A percentile compares a stretch with the other conserved stretches of the same genome.
Conservation (phyloP, 2,113 vertebrate species). For the Gnathonemus longibarbis region DNA sequence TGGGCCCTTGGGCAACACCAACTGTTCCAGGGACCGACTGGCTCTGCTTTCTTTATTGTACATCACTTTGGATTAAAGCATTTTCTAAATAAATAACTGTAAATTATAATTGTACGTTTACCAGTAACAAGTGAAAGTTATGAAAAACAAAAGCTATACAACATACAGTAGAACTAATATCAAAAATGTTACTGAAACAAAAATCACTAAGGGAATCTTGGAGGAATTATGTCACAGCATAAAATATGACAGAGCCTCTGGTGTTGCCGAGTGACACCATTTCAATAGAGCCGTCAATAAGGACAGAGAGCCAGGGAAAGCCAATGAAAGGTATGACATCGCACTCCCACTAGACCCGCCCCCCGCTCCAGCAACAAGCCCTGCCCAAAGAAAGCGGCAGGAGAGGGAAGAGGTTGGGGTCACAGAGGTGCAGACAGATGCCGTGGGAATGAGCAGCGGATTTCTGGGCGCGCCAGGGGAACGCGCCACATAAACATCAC, state of each 20-base stretch:
- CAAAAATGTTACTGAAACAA: neutral
- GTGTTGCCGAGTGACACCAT: neutral
- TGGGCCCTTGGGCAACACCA: neutral
- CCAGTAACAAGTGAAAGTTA: neutral
- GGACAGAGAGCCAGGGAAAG: neutral
- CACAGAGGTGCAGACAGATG: neutral
- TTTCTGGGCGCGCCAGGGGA: conserved; percentile 36
- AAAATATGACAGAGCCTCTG: neutral
- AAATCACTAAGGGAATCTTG: neutral
- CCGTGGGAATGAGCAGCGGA: neutral
- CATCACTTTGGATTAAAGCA: neutral
- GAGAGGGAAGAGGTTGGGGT: neutral
- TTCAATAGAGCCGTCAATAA: neutral
- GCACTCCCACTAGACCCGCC: neutral
- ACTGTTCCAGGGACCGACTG: neutral
- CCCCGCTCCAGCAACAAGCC: neutral
- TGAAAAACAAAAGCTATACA: neutral
- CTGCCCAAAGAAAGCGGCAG: neutral
- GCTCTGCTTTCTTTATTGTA: neutral
- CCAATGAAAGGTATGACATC: neutral
- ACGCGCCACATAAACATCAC: conserved; percentile 38
- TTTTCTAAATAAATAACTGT: neutral
- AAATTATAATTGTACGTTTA: neutral
- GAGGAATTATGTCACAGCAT: neutral
- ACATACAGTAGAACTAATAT: neutral